Evolutionary conservation across 2,113 vertebrate species (phyloP).

Genomic region (Sinocyclocheilus grahami): DNA sequence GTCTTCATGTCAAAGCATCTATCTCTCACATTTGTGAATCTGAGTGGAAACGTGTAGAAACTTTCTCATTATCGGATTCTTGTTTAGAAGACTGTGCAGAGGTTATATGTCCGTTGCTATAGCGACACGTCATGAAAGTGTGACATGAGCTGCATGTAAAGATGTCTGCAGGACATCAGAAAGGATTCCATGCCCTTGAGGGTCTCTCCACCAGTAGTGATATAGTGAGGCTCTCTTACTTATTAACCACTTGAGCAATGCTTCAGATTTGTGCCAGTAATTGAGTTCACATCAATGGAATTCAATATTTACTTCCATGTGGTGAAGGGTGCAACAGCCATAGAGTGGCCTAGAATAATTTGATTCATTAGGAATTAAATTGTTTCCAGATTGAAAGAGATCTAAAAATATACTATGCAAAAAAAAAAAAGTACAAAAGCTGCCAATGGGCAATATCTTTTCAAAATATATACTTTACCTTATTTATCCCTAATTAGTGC

Average conservation of each 20-base stretch:
- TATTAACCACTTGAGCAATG: neutral
- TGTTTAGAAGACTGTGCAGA: neutral
- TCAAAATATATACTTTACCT: neutral
- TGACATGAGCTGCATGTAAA: conserved; percentile 43
- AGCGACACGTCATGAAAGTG: neutral
- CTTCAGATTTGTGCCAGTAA: neutral
- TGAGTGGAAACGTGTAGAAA: neutral
- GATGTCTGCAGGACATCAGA: neutral
- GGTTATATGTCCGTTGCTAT: conserved; percentile 29
- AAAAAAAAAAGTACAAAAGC: neutral
- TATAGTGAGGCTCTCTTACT: neutral
- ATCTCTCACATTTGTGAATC: conserved; percentile 46
- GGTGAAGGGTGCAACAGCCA: neutral
- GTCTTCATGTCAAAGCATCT: conserved; percentile 40
- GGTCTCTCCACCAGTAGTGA: neutral
- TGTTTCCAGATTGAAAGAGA: neutral
- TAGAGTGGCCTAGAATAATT: neutral
- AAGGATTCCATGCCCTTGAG: neutral
- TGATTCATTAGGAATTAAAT: neutral
- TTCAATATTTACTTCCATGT: neutral
- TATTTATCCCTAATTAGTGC: neutral
- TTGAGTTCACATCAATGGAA: neutral
- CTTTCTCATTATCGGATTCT: neutral
- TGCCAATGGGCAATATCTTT: neutral
- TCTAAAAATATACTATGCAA: neutral